Evolutionary conservation across 2,888 invertebrate genomes (phyloP).

Genomic region (Lepetodrilus schrolli): DNA sequence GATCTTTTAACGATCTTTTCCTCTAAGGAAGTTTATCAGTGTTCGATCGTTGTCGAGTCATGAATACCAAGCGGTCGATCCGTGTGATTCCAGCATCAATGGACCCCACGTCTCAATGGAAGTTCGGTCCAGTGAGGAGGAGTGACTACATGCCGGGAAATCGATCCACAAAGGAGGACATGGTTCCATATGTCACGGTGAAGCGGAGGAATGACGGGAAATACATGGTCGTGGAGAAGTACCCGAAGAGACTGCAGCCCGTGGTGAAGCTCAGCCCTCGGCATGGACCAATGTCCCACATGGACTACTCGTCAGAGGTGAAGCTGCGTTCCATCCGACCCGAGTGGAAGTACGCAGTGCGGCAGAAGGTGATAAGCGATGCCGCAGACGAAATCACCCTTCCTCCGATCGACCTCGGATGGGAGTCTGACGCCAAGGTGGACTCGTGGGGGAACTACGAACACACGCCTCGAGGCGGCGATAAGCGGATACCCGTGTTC

Average conservation of each 20-base stretch:
- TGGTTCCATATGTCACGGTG: slow-evolving; percentile 51
- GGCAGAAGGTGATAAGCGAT: background rate
- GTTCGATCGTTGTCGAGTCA: too few species aligned
- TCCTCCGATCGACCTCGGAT: slow-evolving; percentile 59
- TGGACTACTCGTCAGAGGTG: slow-evolving; percentile 35
- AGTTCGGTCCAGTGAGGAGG: slow-evolving; percentile 19
- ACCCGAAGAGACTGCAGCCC: slow-evolving; percentile 39
- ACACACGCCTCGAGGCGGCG: slow-evolving; percentile 58
- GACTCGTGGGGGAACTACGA: slow-evolving; percentile 57
- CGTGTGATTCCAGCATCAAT: background rate
- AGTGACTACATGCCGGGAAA: background rate
- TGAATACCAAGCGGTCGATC: background rate
- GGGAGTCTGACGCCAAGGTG: slow-evolving; percentile 56
- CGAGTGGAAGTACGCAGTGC: slow-evolving; percentile 38
- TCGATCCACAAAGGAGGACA: background rate
- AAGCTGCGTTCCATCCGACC: slow-evolving; percentile 40
- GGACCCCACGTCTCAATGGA: background rate
- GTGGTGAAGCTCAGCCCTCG: slow-evolving; percentile 8
- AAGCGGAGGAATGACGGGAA: slow-evolving; percentile 56
- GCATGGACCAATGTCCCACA: slow-evolving; percentile 9
- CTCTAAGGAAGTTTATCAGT: too few species aligned
- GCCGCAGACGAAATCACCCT: background rate
- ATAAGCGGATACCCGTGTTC: slow-evolving; percentile 46
- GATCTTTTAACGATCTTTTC: too few species aligned
- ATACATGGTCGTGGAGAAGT: slow-evolving; percentile 61